Evolutionary conservation across 2,888 invertebrate species (phyloP).

Genomic region (Hanleya hanleyi): DNA sequence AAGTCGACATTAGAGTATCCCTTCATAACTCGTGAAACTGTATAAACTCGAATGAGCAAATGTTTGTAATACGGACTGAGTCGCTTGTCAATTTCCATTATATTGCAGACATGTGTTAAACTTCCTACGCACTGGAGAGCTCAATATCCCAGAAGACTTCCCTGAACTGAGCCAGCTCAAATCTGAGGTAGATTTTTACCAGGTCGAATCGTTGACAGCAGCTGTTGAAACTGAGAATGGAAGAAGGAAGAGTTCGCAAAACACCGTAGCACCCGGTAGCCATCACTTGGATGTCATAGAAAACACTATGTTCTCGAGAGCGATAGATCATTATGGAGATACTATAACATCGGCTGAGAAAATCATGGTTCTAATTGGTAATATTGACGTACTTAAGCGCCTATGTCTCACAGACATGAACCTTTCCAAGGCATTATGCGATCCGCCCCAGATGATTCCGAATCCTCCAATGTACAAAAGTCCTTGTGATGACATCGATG

Average conservation of each 20-base stretch:
- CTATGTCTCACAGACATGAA: background rate
- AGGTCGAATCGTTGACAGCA: background rate
- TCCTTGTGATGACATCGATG: background rate
- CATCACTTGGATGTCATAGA: background rate
- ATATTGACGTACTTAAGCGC: background rate
- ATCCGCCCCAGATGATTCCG: background rate
- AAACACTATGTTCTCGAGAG: background rate
- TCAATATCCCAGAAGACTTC: background rate
- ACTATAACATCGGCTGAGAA: background rate
- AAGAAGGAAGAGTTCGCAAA: background rate
- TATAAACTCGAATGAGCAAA: too few relatives aligned
- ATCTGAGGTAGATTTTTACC: background rate
- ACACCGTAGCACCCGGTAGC: background rate
- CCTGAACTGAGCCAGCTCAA: background rate
- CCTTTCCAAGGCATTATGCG: background rate
- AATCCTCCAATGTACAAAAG: too few relatives aligned
- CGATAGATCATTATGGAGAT: too few relatives aligned
- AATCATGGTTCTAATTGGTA: background rate
- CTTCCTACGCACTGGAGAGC: background rate
- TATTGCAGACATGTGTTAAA: background rate
- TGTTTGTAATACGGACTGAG: too few relatives aligned
- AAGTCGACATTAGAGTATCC: too few relatives aligned
- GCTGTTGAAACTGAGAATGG: background rate
- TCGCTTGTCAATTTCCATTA: too few relatives aligned
- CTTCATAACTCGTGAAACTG: too few relatives aligned